phyloP scores from a whole-genome alignment of 2,113 vertebrate genomes.

The Hipposideros armiger region DNA sequence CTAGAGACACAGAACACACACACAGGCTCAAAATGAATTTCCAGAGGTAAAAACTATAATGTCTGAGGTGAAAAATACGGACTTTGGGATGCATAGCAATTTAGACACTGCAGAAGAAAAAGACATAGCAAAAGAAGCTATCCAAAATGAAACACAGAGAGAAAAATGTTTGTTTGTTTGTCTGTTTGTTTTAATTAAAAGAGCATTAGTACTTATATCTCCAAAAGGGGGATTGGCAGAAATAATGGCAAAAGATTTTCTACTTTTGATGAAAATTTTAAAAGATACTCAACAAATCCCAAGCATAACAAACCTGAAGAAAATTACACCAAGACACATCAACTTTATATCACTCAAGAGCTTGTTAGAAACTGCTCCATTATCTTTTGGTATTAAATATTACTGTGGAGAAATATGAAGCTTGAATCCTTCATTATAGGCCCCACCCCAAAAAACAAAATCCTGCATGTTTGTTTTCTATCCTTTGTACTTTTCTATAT shows the following conservation, averaged over 20 bases:
- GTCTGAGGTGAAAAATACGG: background rate
- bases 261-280: background rate
- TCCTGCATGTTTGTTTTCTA: background rate
- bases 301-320: slow-evolving; percentile 13
- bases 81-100: background rate
- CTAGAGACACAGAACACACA: background rate
- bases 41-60: background rate
- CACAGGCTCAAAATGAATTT: background rate
- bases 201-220: background rate
- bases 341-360: background rate
- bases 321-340: background rate
- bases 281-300: background rate
- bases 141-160: background rate
- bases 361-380: background rate
- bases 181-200: background rate
- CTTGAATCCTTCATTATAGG: background rate
- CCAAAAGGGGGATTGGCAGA: background rate
- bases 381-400: background rate
- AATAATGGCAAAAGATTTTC: background rate
- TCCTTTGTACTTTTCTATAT: background rate
- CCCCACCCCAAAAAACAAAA: background rate
- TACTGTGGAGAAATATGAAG: background rate
- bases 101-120: background rate
- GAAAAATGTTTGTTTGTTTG: background rate
- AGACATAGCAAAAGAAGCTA: background rate